Percentiles rank a stretch among this genome's conserved stretches.
These are phyloP conservation scores for Platysternon megacephalum DNA, from an alignment of 2,113 vertebrate genomes.

Conservation along the genomic window DNA sequence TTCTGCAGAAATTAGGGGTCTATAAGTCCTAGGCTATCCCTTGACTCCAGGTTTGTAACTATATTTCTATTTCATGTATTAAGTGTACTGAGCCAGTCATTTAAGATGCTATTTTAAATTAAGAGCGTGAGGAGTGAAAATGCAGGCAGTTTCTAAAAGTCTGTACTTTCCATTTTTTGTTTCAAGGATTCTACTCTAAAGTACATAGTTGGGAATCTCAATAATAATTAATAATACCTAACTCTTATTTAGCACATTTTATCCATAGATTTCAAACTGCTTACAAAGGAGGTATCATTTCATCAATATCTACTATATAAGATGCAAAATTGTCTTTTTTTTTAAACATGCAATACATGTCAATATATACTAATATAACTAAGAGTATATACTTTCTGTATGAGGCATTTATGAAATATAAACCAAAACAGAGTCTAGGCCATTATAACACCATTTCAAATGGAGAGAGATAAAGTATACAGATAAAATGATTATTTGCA, in stretches of 20 bases:
- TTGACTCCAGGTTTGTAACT: not conserved
- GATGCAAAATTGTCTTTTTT: too few relatives aligned
- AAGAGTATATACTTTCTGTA: too few relatives aligned
- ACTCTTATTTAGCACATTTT: too few relatives aligned
- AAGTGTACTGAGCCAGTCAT: not conserved
- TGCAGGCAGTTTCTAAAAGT: not conserved
- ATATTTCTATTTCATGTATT: not conserved
- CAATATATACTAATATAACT: too few relatives aligned
- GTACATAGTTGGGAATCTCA: not conserved
- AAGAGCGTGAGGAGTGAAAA: not conserved
- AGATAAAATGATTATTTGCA: not conserved
- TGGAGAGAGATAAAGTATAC: too few relatives aligned
- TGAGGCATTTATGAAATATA: too few relatives aligned
- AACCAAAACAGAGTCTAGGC: not conserved
- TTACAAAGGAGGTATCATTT: too few relatives aligned
- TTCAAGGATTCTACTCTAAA: not conserved
- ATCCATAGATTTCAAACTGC: too few relatives aligned
- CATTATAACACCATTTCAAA: not conserved
- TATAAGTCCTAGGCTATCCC: too few relatives aligned
- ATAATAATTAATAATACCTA: not conserved
- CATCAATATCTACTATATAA: too few relatives aligned
- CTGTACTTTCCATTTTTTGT: not conserved
- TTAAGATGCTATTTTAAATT: not conserved
- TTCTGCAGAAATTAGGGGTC: not conserved
- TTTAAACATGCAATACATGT: too few relatives aligned